A percentile compares a stretch with the other conserved stretches of the same genome.
phyloP scores from a whole-genome alignment of 2,113 vertebrate genomes.

The Microcebus murinus region DNA sequence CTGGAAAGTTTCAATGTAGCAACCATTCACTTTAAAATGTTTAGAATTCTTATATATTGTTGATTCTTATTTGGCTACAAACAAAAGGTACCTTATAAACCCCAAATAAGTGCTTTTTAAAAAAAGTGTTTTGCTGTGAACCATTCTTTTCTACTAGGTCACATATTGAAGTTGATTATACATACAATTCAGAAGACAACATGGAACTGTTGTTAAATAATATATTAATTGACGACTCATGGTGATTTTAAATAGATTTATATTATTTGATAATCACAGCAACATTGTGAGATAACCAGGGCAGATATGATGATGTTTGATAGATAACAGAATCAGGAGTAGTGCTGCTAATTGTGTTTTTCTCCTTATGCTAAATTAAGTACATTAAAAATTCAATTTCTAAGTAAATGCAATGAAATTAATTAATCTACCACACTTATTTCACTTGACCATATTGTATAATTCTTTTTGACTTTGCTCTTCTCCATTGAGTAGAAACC shows the following conservation, averaged over 20 bases:
- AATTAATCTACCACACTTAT: background rate
- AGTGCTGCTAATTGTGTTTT: background rate
- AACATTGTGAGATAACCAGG: background rate
- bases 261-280: background rate
- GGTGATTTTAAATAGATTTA: background rate
- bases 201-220: background rate
- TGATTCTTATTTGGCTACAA: slow-evolving; percentile 39
- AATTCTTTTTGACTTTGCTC: background rate
- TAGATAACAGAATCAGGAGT: background rate
- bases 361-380: background rate
- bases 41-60: background rate
- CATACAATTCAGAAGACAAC: slow-evolving; percentile 30
- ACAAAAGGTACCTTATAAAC: slow-evolving; percentile 29
- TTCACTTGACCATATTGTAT: background rate
- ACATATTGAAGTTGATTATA: slow-evolving; percentile 12
- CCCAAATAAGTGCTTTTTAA: slow-evolving; percentile 20
- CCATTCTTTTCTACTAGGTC: background rate
- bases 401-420: background rate
- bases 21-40: slow-evolving; percentile 28
- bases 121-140: background rate
- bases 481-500: slow-evolving; percentile 7
- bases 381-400: slow-evolving; percentile 10
- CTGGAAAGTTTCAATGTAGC: background rate
- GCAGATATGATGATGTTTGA: background rate
- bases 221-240: background rate